phyloP scores from a whole-genome alignment of 2,113 vertebrate genomes.

The Taurulus bubalis region DNA sequence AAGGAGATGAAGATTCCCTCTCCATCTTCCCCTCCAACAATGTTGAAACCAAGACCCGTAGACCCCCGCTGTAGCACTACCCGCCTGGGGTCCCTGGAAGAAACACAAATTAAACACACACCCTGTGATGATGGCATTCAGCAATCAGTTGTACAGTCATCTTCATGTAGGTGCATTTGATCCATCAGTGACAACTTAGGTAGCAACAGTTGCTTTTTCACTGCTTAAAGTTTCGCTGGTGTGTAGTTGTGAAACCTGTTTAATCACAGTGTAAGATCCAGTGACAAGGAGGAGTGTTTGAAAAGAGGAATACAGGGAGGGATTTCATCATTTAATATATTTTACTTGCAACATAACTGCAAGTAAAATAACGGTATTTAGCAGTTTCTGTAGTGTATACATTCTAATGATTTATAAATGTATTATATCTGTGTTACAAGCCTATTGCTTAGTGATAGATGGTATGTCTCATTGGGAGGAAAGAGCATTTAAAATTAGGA shows the following conservation, averaged over 20 bases:
- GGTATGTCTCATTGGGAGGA: background rate
- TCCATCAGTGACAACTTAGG: background rate
- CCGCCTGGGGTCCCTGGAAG: constrained; percentile 90
- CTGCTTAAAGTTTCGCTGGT: background rate
- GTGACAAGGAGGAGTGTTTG: background rate
- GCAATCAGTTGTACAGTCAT: background rate
- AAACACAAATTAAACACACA: constrained; percentile 33
- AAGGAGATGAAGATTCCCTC: constrained; percentile 99
- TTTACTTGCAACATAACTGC: background rate
- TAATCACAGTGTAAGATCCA: background rate
- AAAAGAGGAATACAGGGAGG: background rate
- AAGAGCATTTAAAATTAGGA: background rate
- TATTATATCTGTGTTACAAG: background rate
- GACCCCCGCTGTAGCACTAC: constrained; percentile 93
- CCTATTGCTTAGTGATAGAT: background rate
- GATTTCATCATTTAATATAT: background rate
- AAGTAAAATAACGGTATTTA: background rate
- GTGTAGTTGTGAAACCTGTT: background rate
- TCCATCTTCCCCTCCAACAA: constrained; percentile 98
- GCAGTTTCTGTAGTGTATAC: background rate
- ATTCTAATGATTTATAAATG: background rate
- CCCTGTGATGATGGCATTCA: background rate
- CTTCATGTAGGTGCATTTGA: background rate
- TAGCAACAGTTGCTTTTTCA: background rate
- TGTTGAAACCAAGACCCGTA: constrained; percentile 98